phyloP scores from a whole-genome alignment of 2,113 vertebrate species.

The Megalops atlanticus region DNA sequence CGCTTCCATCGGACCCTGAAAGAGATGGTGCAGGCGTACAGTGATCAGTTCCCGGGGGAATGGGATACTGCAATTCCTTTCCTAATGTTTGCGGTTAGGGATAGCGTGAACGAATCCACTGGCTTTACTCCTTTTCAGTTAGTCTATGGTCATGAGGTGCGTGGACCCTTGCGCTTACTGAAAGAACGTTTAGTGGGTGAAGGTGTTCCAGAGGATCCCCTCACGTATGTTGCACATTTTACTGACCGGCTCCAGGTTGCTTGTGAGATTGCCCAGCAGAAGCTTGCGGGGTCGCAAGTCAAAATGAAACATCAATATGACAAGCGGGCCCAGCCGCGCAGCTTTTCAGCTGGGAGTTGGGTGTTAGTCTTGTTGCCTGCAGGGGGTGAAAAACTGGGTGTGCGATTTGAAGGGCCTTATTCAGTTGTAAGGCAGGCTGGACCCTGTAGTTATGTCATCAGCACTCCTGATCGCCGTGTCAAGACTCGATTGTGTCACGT shows the following conservation, averaged over 20 bases:
- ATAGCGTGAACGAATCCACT: neutral
- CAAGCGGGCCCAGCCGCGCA: neutral
- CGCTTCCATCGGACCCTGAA: neutral
- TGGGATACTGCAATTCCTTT: neutral
- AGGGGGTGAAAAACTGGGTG: neutral
- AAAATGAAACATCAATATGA: neutral
- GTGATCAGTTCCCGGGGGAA: neutral
- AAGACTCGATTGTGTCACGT: neutral
- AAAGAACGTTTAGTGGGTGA: neutral
- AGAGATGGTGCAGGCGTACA: neutral
- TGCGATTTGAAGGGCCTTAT: neutral
- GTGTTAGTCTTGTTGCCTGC: neutral
- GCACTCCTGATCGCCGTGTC: neutral
- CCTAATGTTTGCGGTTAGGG: neutral
- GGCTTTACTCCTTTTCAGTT: neutral
- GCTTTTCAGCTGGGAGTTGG: neutral
- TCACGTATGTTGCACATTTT: neutral
- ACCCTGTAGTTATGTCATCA: neutral
- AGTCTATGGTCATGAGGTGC: neutral
- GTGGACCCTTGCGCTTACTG: neutral
- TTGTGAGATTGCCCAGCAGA: neutral
- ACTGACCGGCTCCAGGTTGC: neutral
- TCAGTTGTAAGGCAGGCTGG: neutral
- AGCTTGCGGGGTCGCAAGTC: neutral
- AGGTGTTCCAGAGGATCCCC: neutral